Percentiles rank a stretch among this genome's conserved stretches.
phyloP scores from a whole-genome alignment of 2,888 invertebrate species.

The Lottia scabra region DNA sequence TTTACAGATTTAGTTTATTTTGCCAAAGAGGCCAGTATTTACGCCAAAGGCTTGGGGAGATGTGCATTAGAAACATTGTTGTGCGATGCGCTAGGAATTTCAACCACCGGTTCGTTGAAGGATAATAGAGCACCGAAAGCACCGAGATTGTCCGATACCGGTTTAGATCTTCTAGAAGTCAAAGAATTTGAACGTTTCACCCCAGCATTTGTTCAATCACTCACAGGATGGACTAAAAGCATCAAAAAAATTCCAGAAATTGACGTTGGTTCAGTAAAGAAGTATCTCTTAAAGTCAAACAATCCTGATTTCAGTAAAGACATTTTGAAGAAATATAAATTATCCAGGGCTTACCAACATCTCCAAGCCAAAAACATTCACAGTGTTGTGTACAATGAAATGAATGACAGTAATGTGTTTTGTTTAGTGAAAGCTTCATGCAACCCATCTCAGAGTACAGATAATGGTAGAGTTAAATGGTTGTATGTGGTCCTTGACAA shows the following conservation, averaged over 20 bases:
- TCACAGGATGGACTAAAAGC: constrained; percentile 6
- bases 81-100: constrained; percentile 7
- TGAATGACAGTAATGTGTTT: constrained; percentile 8
- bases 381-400: constrained; percentile 2
- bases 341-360: constrained; percentile 15
- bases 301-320: neutral
- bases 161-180: constrained; percentile 8
- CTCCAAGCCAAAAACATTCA: constrained; percentile 15
- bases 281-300: neutral
- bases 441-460: constrained; percentile 18
- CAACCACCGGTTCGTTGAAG: constrained; percentile 5
- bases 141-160: neutral
- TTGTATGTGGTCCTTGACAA: constrained; percentile 17
- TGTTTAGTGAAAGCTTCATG: constrained; percentile 16
- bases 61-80: constrained; percentile 13
- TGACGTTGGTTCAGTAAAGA: constrained; percentile 16
- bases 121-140: neutral
- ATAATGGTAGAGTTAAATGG: constrained; percentile 9
- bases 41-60: neutral
- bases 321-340: constrained; percentile 13
- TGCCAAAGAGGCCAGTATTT: neutral
- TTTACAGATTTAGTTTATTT: neutral
- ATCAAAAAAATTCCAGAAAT: neutral
- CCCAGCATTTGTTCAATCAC: neutral
- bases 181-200: constrained; percentile 12